These are phyloP conservation scores for Ianthella basta DNA, from an alignment of 37 sponge, comb jelly and placozoan species.

Conservation along the genomic window DNA sequence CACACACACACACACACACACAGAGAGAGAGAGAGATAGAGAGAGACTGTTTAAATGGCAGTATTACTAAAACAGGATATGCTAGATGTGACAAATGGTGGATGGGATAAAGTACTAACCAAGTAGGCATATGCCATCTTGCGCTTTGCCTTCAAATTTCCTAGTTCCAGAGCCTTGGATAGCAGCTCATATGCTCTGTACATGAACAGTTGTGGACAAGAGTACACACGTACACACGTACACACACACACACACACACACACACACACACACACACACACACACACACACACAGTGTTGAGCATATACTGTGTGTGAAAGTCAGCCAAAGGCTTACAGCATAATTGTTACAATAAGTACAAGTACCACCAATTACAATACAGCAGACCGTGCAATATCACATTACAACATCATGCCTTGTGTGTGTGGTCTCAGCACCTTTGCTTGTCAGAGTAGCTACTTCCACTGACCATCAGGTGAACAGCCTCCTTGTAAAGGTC, in stretches of 20 bases:
- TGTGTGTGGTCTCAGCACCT: neutral
- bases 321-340: no score
- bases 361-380: no score
- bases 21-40: neutral
- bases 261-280: neutral
- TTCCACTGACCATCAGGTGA: neutral
- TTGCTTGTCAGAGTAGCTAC: neutral
- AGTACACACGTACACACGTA: neutral
- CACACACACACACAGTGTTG: neutral
- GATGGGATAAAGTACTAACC: conserved; percentile 38
- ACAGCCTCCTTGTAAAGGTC: conserved; percentile 11
- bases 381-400: no score
- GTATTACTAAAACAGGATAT: no score
- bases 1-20: neutral
- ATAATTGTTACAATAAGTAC: no score
- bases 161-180: conserved; percentile 38
- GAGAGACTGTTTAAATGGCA: no score
- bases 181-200: conserved; percentile 54
- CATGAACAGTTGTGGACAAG: neutral
- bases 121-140: conserved; percentile 61
- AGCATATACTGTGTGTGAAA: no score
- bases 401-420: neutral
- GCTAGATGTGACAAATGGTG: neutral
- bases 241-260: conserved; percentile 1
- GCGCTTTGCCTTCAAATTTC: conserved; percentile 64